Base-by-base conservation (phyloP, 2,113 vertebrate species). In the Percopsis transmontana region DNA sequence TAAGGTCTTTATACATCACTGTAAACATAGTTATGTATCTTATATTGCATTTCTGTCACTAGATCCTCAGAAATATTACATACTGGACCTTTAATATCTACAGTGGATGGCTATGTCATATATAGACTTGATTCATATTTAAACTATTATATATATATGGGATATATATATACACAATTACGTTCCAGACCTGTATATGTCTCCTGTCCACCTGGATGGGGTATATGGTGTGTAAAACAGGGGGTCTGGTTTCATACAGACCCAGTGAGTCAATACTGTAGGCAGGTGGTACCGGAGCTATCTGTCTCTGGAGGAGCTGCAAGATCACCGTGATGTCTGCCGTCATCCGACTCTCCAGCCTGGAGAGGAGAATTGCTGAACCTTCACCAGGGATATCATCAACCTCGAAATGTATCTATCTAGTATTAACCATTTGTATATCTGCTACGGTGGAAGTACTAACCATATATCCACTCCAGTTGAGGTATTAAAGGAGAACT, bases 271-370 rank as follows among this genome's bases (percentile, higher is more conserved):
- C 84, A 44, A 91, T 90, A 79, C 94, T 93, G 77, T 94, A 98
- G 0, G 94, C 92, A 0, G 94, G 91, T 1, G 93, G 94, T 57
- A 95, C 94, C 52, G 93, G 94, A 60, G 93, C 87, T 10, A 92
- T 88, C 82, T 98, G 95, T 67, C 94, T 90, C 82, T 96, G 96
- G 48, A 99, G 93, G 33, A 99, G 93, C 90, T 98, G 95, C 7
- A 98, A 93, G 83, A 99, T 96, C 67, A 92, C 87, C 8, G 78
- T 94, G 79, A 99, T 95, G 69, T 99, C 96, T 24, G 96, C 93
- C 23, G 94, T 94, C 94, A 98, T 91, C 40, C 94, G 93, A 59
- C 94, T 95, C 86, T 99, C 97, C 83, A 99, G 74, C 87, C 97
- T 99, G 82, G 33, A 72, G 81, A 59, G 20, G 51, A 68, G 24